Evolutionary conservation across 92 coral and sea anemone genomes (phyloP).

Genomic region (Porites lobata): DNA sequence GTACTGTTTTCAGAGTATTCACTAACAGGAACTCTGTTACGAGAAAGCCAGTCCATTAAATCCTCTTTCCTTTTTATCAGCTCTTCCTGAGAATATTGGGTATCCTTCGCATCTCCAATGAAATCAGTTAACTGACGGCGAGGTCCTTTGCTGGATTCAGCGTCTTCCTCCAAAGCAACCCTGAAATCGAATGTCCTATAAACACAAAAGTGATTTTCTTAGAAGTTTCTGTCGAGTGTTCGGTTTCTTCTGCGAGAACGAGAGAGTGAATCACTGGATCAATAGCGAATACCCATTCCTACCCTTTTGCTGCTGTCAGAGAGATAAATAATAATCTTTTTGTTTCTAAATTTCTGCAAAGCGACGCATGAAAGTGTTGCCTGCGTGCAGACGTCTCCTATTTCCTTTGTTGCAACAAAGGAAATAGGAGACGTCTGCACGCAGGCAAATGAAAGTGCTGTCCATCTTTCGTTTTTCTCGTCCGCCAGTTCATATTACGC

Average conservation of each 20-base stretch:
- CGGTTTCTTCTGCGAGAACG: slow-evolving; percentile 63
- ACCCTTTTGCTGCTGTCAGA: slow-evolving; percentile 52
- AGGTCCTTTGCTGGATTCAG: slow-evolving; percentile 6
- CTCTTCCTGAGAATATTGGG: slow-evolving; percentile 61
- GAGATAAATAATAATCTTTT: slow-evolving; percentile 45
- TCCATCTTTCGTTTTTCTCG: not conserved
- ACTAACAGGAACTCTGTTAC: slow-evolving; percentile 84
- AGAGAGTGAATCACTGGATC: slow-evolving; percentile 90
- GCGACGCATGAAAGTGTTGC: slow-evolving; percentile 7
- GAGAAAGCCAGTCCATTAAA: slow-evolving; percentile 83
- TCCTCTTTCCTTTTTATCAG: slow-evolving; percentile 61
- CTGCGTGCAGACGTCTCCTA: no score
- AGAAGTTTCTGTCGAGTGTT: slow-evolving; percentile 15
- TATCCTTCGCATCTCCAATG: slow-evolving; percentile 19
- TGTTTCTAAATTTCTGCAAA: slow-evolving; percentile 49
- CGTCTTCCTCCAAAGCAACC: slow-evolving; percentile 45
- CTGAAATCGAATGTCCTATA: slow-evolving; percentile 68
- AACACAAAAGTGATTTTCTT: slow-evolving; percentile 44
- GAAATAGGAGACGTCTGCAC: no score
- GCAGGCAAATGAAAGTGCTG: slow-evolving; percentile 11
- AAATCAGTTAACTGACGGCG: slow-evolving; percentile 37
- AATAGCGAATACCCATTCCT: slow-evolving; percentile 89
- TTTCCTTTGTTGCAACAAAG: no score
- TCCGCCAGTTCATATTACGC: slow-evolving; percentile 31
- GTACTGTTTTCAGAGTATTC: slow-evolving; percentile 55